Conservation (phyloP, 2,113 vertebrate genomes). For the Vombatus ursinus region DNA sequence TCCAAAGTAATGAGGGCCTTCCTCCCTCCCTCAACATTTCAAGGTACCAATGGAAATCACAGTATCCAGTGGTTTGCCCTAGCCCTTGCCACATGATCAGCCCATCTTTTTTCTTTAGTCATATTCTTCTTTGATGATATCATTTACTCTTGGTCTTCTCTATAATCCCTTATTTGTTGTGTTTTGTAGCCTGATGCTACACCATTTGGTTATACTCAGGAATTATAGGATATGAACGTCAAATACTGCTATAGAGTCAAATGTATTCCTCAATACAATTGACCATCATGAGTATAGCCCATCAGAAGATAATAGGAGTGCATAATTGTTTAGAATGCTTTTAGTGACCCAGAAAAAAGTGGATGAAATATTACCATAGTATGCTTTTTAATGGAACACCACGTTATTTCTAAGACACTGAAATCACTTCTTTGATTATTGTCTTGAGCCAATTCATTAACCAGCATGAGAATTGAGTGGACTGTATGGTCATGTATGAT, state of each 20-base stretch:
- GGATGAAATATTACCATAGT: neutral
- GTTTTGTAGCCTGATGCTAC: neutral
- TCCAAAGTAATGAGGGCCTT: neutral
- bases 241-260: neutral
- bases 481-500: neutral
- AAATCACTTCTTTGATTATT: neutral
- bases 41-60: neutral
- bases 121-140: neutral
- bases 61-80: neutral
- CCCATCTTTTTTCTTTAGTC: neutral
- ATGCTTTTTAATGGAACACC: neutral
- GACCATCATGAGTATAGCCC: neutral
- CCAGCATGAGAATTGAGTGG: neutral
- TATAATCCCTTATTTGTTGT: neutral
- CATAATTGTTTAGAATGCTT: neutral
- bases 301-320: neutral
- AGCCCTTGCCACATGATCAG: neutral
- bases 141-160: neutral
- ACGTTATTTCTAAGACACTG: neutral
- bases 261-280: neutral
- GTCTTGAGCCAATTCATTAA: neutral
- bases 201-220: neutral
- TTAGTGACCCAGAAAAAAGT: neutral
- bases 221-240: neutral
- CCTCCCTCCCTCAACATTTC: neutral